A percentile compares a stretch with the other conserved stretches of the same genome.
Conservation (phyloP, 2,113 vertebrate species). For the Herpailurus yagouaroundi region DNA sequence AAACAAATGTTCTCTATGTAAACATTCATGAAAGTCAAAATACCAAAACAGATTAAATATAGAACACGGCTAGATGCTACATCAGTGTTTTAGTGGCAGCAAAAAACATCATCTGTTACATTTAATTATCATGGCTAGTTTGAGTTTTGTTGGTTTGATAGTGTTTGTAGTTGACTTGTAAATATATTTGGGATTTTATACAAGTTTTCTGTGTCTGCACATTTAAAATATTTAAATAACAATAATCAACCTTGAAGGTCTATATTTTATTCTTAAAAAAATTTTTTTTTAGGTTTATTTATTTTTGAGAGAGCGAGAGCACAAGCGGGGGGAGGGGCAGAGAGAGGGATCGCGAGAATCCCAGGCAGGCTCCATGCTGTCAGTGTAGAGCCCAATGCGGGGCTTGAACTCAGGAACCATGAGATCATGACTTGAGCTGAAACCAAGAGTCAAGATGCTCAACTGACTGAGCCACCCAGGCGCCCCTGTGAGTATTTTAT, state of each 20-base stretch:
- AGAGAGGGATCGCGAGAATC: too few relatives aligned
- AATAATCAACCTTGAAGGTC: background rate
- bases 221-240: slow-evolving; percentile 23
- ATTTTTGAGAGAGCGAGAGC: too few relatives aligned
- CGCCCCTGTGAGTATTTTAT: background rate
- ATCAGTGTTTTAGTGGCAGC: slow-evolving; percentile 46
- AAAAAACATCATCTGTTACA: slow-evolving; percentile 63
- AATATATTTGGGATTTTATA: background rate
- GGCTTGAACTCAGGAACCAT: too few relatives aligned
- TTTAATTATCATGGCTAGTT: slow-evolving; percentile 35
- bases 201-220: background rate
- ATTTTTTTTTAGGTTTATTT: too few relatives aligned
- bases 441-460: too few relatives aligned
- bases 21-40: slow-evolving; percentile 64
- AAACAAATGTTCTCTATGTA: slow-evolving; percentile 56
- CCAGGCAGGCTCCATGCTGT: too few relatives aligned
- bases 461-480: too few relatives aligned
- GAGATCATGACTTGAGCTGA: too few relatives aligned
- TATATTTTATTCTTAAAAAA: too few relatives aligned
- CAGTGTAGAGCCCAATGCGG: too few relatives aligned
- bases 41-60: slow-evolving; percentile 59
- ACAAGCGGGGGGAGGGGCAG: too few relatives aligned
- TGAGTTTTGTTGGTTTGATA: slow-evolving; percentile 18
- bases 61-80: slow-evolving; percentile 53
- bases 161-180: background rate